Conservation (phyloP, 2,797 vertebrate species). For the Esox lucius region DNA sequence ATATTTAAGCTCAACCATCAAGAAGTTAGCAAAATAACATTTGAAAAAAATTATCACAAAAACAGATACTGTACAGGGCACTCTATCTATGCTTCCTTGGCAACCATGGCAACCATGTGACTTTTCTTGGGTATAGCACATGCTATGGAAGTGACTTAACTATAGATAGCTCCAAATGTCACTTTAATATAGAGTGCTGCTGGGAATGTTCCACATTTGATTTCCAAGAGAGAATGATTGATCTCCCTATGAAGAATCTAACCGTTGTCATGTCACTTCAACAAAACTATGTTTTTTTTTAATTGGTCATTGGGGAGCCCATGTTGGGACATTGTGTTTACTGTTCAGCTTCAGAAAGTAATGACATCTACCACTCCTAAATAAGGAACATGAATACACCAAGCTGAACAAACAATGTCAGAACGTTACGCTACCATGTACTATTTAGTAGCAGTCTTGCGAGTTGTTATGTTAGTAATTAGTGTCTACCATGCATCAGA, state of each 20-base stretch:
- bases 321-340: constrained; percentile 62
- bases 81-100: no score
- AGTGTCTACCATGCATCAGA: constrained; percentile 31
- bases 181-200: not conserved
- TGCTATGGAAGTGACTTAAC: not conserved
- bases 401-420: constrained; percentile 42
- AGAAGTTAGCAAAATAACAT: no score
- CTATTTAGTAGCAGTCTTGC: constrained; percentile 51
- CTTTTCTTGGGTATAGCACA: not conserved
- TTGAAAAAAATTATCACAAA: no score
- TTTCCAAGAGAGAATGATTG: not conserved
- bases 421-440: constrained; percentile 45
- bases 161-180: constrained; percentile 10
- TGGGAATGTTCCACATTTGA: not conserved
- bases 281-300: constrained; percentile 55
- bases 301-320: constrained; percentile 73
- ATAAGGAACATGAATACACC: constrained; percentile 51
- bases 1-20: no score
- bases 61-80: no score
- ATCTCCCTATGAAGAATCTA: not conserved
- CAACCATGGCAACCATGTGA: no score
- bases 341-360: constrained; percentile 61
- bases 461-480: constrained; percentile 51
- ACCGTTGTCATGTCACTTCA: constrained; percentile 44
- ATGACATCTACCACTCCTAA: constrained; percentile 50